Conservation (phyloP, 2,888 invertebrate genomes). For the Stenchaetothrips biformis region DNA sequence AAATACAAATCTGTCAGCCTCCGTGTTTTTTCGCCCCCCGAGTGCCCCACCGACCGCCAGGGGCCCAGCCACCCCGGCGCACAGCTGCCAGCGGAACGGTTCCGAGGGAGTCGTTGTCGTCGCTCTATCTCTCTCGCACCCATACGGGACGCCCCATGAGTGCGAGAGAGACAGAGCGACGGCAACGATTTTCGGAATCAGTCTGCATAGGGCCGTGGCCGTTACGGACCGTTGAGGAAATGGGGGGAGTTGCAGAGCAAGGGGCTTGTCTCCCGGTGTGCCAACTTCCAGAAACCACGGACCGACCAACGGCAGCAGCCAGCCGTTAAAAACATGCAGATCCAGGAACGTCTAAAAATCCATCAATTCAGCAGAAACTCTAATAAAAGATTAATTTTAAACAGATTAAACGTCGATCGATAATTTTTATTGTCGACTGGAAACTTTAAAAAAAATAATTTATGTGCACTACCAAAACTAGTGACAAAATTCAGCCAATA, state of each 20-base stretch:
- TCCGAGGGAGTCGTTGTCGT: too few species aligned
- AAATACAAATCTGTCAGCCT: slow-evolving; percentile 8
- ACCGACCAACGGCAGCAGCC: not conserved
- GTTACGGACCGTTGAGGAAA: slow-evolving; percentile 14
- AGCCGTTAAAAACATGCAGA: not conserved
- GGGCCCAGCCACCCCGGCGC: not conserved
- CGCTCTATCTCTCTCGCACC: too few species aligned
- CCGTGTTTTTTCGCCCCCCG: not conserved
- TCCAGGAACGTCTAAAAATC: not conserved
- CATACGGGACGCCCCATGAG: too few species aligned
- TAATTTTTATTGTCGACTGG: too few species aligned
- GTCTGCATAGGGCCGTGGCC: not conserved
- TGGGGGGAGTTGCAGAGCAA: not conserved
- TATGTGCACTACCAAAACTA: too few species aligned
- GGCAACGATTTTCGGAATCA: too few species aligned
- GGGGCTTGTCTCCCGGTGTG: not conserved
- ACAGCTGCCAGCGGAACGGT: not conserved
- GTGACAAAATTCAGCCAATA: too few species aligned
- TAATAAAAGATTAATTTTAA: not conserved
- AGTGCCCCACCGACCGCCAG: not conserved
- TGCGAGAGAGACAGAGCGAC: too few species aligned
- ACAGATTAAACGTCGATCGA: too few species aligned
- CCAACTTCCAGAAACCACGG: not conserved
- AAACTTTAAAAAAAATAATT: too few species aligned
- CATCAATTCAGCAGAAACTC: not conserved